Evolutionary conservation across 2,113 vertebrate genomes (phyloP), one percentile per base, ranked within the genome.

Genomic region (Oncorhynchus clarkii): DNA sequence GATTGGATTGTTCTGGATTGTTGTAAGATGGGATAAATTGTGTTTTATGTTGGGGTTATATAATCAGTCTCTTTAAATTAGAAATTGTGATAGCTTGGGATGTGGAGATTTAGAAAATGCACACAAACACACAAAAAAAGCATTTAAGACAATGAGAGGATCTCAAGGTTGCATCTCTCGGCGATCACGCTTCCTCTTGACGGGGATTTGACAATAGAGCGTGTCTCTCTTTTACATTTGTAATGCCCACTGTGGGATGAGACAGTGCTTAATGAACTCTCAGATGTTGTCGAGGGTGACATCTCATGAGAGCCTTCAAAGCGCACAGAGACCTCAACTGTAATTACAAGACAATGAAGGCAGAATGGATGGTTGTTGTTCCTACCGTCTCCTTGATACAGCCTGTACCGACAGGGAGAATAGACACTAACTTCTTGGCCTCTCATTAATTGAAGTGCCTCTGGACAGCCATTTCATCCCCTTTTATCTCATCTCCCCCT

Each of bases 341-440:
- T 88, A 90, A 91, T 90, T 88, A 89, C 83, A 79, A 62, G 70
- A 78, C 75, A 72, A 78, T 84, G 80, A 73, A 77, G 80, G 74
- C 65, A 49, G 77, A 84, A 83, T 86, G 73, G 85, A 88, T 78
- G 85, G 86, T 83, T 87, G 85, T 77, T 85, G 83, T 81, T 80
- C 66, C 59, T 22, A n/a, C 74, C 8, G 65, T 67, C 80, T 85
- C 77, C 81, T 84, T 73, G 68, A 84, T 82, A 81, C 75, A 2
- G 39, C 39, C 73, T 57, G 4, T n/a, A 80, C 78, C 76, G 72
- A 69, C 5, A 64, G 45, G 59, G 76, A 84, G 77, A 29, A 75
- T 24, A 84, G 77, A 77, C 64, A 14, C 77, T 85, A 80, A 85
- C 86, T 86, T 81, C 54, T 77, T 84, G 89, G 89, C 85, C 85